Base-by-base conservation (phyloP, 2,113 vertebrate species). In the Bostrychus sinensis region DNA sequence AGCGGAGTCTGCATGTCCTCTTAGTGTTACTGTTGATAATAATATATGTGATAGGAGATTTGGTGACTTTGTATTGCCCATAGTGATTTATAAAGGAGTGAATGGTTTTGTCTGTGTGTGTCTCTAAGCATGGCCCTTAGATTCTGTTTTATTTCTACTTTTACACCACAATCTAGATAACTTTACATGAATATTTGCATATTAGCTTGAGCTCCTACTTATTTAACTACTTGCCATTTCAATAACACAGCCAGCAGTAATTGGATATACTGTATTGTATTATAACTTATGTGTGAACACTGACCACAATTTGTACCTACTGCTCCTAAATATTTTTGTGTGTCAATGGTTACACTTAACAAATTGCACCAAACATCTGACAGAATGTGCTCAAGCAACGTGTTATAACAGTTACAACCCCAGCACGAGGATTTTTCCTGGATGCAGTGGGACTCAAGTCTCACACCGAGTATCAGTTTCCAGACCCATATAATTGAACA, bases 401-500 rank as follows among this genome's bases (percentile, higher is more conserved):
- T 2, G 13, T 62, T 22, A 16, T 30, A 28, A n/a, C 56, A 13
- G 19, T 37, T 5, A 20, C 28, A 17, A 38, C 38, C 55, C 36
- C 20, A 22, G 61, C 51, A 69, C 56, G 66, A 53, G 17, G 50
- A 61, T 12, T 78, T 74, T 85, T 86, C 59, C 66, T 79, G 69
- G 81, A 81, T 58, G 73, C 71, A 65, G 67, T 86, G 73, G 81
- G 89, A 83, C 74, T 51, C 48, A 78, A 76, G 59, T 86, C 84
- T 80, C 81, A 82, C 58, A 71, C 67, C 48, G 50, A 75, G 84
- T 86, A 87, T 75, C 80, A 50, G 66, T 78, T 90, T 88, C 78
- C 82, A 83, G 81, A 82, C 88, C 76, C 82, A 57, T 83, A 80
- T 83, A 89, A 85, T 81, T 83, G 77, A 82, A 90, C 88, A 91